Evolutionary conservation across 1,140 invertebrate genomes (phyloP).

Genomic region (Acyrthosiphon pisum): DNA sequence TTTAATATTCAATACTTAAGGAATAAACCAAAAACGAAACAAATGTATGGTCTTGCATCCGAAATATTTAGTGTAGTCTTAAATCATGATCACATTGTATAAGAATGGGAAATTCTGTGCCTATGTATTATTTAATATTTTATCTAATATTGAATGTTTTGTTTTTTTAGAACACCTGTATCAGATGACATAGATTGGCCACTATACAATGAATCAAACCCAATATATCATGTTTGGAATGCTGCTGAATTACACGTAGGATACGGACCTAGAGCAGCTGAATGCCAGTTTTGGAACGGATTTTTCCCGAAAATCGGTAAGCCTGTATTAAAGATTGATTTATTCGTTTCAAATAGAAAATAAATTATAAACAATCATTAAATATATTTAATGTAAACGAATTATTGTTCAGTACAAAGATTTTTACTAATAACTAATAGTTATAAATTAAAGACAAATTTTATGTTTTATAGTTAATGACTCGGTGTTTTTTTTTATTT

Average conservation of each 20-base stretch:
- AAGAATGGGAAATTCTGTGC: not conserved
- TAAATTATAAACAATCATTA: not conserved
- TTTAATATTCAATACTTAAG: not conserved
- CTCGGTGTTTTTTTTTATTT: not conserved
- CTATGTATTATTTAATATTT: not conserved
- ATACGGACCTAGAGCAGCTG: constrained; percentile 80
- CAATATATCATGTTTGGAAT: constrained; percentile 88
- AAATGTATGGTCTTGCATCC: not conserved
- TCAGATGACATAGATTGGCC: constrained; percentile 86
- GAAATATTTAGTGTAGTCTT: not conserved
- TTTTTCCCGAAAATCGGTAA: constrained; percentile 85
- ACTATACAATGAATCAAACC: constrained; percentile 80
- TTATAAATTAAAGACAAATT: no score
- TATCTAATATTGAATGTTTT: not conserved
- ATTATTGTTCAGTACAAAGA: not conserved
- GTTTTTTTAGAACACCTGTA: constrained; percentile 77
- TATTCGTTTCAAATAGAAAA: not conserved
- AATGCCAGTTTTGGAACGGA: constrained; percentile 95
- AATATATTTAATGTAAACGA: not conserved
- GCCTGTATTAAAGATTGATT: not conserved
- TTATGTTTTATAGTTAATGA: not conserved
- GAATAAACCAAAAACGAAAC: not conserved
- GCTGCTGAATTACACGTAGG: constrained; percentile 75
- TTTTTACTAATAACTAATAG: not conserved
- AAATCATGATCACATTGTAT: not conserved